Base-by-base conservation (phyloP, 2,113 vertebrate species). In the Aythya baeri region DNA sequence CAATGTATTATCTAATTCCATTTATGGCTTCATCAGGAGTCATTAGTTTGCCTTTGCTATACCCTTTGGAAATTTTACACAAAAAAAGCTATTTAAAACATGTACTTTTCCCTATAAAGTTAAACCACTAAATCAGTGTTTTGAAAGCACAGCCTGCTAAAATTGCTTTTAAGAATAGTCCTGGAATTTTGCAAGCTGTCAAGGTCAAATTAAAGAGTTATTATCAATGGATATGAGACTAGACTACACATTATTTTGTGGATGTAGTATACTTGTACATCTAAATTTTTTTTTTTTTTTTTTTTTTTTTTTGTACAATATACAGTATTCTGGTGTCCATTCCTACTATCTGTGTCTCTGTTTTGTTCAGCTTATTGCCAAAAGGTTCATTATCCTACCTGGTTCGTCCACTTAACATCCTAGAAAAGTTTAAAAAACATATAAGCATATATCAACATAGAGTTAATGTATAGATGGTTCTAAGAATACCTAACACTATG, bases 41-140 rank as follows among this genome's bases (percentile, higher is more conserved):
- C 88, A 76, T 93, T 92, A 94, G 88, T 89, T 92, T 93, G 66
- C 74, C 34, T 92, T 84, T 68, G 83, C 85, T 76, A 82, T 36
- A 72, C 12, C 36, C 61, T 58, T 16, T 41, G 70, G 70, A 73
- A 82, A 86, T 95, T 93, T 94, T 77, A 86, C 55, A 90, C 29
- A 75, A 44, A 44, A 46, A 68, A 70, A 91, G 29, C 61, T 72
- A 5, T 83, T 95, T 88, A 82, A 86, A 94, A 88, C 20, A 27
- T 52, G 23, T 9, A 68, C 38, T n/a, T 93, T 73, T 68, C 38
- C 65, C 36, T 85, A 61, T 78, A 70, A 95, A 91, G 61, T n/a
- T 70, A 49, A 83, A 76, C 68, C 26, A 75, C 13, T 46, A 66
- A 79, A 86, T 18, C 27, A 55, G 46, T 49, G 52, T 81, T 88